Percentiles rank a stretch among this genome's conserved stretches.
Conservation (phyloP, 2,797 vertebrate species). For the Botia almorhae region DNA sequence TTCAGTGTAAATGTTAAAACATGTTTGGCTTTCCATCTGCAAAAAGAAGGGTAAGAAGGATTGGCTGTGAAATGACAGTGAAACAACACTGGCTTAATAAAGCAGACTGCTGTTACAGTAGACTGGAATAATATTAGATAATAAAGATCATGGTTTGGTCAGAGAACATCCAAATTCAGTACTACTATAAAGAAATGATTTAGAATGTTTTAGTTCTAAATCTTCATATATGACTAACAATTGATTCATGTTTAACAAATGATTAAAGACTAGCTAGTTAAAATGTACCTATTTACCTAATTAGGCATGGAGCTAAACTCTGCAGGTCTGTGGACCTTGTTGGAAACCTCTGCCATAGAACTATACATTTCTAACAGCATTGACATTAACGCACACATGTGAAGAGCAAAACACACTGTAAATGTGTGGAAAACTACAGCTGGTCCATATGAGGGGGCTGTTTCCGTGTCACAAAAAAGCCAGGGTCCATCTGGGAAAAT, state of each 20-base stretch:
- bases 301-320: no score
- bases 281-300: not conserved
- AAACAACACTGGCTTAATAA: no score
- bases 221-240: not conserved
- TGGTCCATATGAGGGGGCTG: not conserved
- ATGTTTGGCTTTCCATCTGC: no score
- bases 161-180: not conserved
- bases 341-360: not conserved
- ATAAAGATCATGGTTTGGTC: not conserved
- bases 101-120: not conserved
- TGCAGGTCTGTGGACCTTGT: no score
- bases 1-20: no score
- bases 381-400: not conserved
- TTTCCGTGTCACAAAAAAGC: conserved; percentile 46
- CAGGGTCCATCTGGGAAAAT: conserved; percentile 54
- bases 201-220: not conserved
- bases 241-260: no score
- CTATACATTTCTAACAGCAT: not conserved
- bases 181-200: not conserved
- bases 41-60: no score
- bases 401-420: conserved; percentile 6
- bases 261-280: no score
- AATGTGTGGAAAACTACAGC: conserved; percentile 12
- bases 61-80: no score
- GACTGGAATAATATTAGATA: not conserved